Conservation (phyloP, 2,113 vertebrate genomes). For the Poeciliopsis prolifica region DNA sequence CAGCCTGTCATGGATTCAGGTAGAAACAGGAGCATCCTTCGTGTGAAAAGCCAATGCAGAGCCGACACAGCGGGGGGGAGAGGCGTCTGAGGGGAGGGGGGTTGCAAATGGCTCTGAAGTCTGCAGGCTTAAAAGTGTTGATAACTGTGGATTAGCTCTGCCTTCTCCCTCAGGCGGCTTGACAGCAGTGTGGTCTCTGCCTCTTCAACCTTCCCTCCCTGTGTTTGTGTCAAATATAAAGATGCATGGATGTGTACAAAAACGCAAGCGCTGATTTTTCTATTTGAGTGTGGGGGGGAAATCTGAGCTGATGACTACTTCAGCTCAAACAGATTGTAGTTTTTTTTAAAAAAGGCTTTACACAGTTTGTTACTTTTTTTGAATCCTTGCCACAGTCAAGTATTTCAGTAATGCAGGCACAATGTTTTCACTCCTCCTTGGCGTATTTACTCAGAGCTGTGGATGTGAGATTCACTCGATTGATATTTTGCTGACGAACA, state of each 20-base stretch:
- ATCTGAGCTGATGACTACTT: neutral
- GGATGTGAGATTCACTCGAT: constrained; percentile 48
- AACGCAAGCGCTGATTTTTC: constrained; percentile 1
- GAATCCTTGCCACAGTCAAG: constrained; percentile 48
- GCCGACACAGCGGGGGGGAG: constrained; percentile 18
- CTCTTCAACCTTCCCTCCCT: constrained; percentile 27
- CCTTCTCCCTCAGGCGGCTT: constrained; percentile 53
- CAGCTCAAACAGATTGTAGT: constrained; percentile 6
- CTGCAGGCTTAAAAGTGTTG: constrained; percentile 69
- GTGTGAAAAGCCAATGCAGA: constrained; percentile 41
- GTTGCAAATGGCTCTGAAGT: constrained; percentile 64
- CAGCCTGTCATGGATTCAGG: constrained; percentile 57
- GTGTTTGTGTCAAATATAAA: constrained; percentile 22
- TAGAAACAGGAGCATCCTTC: constrained; percentile 52
- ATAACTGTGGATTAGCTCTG: constrained; percentile 69
- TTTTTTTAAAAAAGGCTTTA: constrained; percentile 22
- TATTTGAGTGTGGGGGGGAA: neutral
- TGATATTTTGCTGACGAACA: constrained; percentile 39
- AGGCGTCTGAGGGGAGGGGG: neutral
- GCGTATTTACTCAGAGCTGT: constrained; percentile 39
- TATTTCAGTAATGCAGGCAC: constrained; percentile 51
- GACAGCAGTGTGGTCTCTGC: constrained; percentile 57
- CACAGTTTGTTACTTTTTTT: constrained; percentile 32
- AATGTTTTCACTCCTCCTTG: constrained; percentile 34
- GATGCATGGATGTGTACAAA: constrained; percentile 12